phyloP scores from a whole-genome alignment of 2,888 invertebrate genomes.

The Nesidiocoris tenuis region DNA sequence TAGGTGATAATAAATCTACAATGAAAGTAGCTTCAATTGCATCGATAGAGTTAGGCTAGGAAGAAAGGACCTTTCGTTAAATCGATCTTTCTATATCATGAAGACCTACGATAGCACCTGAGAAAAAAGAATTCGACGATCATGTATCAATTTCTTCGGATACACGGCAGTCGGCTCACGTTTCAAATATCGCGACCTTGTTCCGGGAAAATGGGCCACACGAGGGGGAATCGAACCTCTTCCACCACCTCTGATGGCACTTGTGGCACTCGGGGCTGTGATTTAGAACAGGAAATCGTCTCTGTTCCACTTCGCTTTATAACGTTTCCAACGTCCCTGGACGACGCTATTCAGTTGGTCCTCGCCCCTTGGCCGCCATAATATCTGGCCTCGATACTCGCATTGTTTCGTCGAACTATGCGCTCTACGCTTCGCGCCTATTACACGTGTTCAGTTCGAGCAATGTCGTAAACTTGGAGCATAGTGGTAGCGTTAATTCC shows the following conservation, averaged over 20 bases:
- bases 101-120: no score
- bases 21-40: no score
- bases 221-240: not conserved
- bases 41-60: no score
- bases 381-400: not conserved
- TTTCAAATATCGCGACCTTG: not conserved
- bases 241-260: not conserved
- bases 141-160: not conserved
- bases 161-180: not conserved
- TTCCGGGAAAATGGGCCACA: not conserved
- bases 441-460: not conserved
- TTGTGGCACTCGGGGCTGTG: not conserved
- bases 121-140: no score
- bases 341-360: not conserved
- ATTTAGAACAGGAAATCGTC: not conserved
- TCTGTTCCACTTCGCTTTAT: not conserved
- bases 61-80: not conserved
- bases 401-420: not conserved
- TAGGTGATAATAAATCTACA: no score
- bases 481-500: not conserved
- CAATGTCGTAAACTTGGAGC: not conserved
- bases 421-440: not conserved
- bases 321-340: not conserved
- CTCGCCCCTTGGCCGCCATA: not conserved
- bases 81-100: not conserved